Evolutionary conservation across 2,797 vertebrate species (phyloP).

Genomic region (Coracias cyanogaster): DNA sequence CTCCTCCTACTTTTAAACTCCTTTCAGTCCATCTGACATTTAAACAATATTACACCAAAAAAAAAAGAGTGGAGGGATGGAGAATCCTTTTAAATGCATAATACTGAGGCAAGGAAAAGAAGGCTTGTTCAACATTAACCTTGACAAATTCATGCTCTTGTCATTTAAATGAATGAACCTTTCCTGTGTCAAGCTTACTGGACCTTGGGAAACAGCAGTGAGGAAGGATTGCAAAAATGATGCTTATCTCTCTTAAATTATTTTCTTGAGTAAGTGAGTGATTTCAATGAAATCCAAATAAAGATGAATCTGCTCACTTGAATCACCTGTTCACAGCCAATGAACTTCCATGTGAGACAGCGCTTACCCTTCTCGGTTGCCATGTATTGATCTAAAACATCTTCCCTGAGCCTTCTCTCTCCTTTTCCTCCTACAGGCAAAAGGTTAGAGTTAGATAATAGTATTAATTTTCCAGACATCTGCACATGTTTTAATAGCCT

Average conservation of each 20-base stretch:
- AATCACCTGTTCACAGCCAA: constrained; percentile 21
- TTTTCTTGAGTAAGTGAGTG: constrained; percentile 63
- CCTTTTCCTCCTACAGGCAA: constrained; percentile 78
- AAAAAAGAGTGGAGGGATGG: background rate
- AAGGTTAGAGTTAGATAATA: constrained; percentile 81
- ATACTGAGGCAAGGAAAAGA: constrained; percentile 28
- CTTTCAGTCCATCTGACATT: constrained; percentile 12
- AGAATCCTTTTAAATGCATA: constrained; percentile 57
- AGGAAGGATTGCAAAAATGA: constrained; percentile 32
- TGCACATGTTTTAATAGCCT: constrained; percentile 84
- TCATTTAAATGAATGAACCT: constrained; percentile 57
- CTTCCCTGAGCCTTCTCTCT: constrained; percentile 74
- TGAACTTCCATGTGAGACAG: constrained; percentile 54
- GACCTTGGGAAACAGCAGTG: constrained; percentile 52
- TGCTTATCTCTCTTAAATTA: constrained; percentile 43
- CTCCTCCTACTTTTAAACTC: background rate
- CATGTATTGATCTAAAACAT: constrained; percentile 76
- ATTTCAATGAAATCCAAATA: constrained; percentile 45
- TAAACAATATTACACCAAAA: background rate
- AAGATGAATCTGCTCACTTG: constrained; percentile 38
- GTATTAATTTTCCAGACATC: constrained; percentile 86
- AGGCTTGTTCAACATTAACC: constrained; percentile 55
- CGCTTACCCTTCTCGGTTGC: constrained; percentile 58
- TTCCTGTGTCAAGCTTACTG: background rate
- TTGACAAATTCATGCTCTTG: constrained; percentile 52